A percentile compares a stretch with the other conserved stretches of the same genome.
phyloP scores from a whole-genome alignment of 2,797 vertebrate species.

The Leuciscus waleckii region DNA sequence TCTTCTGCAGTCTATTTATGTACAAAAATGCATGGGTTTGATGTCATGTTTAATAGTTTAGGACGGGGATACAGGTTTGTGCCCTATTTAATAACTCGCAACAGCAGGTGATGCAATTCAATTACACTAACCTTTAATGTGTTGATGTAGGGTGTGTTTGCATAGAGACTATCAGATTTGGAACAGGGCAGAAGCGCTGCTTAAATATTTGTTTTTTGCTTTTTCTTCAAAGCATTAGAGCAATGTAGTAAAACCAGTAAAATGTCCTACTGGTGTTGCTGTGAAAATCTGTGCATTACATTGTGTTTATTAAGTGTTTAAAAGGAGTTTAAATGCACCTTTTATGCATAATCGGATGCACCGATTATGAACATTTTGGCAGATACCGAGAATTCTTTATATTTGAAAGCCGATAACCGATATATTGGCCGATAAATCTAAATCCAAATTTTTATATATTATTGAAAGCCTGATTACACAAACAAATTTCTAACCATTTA shows the following conservation, averaged over 20 bases:
- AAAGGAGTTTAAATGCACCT: not conserved
- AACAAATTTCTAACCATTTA: too few relatives aligned
- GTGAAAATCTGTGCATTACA: not conserved
- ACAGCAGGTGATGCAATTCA: not conserved
- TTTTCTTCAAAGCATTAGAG: not conserved
- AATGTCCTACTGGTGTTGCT: not conserved
- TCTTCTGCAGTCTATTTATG: conserved; percentile 17
- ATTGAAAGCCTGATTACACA: too few relatives aligned
- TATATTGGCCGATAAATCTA: too few relatives aligned
- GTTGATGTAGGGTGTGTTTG: not conserved
- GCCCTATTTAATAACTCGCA: not conserved
- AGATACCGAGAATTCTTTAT: too few relatives aligned
- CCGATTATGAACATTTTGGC: too few relatives aligned
- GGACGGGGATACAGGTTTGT: not conserved
- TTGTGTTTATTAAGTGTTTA: not conserved
- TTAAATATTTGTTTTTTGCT: not conserved
- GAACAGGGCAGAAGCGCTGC: too few relatives aligned
- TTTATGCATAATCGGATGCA: too few relatives aligned
- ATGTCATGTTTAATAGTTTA: not conserved
- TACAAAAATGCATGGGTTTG: conserved; percentile 39
- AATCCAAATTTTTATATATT: too few relatives aligned
- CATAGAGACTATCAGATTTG: not conserved
- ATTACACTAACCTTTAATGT: not conserved
- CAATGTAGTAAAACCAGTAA: not conserved
- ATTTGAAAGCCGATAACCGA: too few relatives aligned